A percentile compares a stretch with the other conserved stretches of the same genome.
phyloP scores from a whole-genome alignment of 2,888 invertebrate genomes.

The Ligdia adustata region DNA sequence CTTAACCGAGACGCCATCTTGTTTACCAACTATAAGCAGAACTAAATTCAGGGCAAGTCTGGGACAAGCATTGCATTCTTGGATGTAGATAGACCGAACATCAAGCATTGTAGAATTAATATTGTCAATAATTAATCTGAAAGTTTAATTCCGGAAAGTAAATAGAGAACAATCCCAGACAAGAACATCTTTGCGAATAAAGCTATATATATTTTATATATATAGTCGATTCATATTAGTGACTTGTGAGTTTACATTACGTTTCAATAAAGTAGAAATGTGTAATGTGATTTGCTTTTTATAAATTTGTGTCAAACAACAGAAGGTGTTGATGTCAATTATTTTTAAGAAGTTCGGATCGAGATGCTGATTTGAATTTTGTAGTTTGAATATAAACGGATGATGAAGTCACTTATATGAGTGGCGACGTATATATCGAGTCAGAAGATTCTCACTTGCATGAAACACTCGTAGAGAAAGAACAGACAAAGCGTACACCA shows the following conservation, averaged over 20 bases:
- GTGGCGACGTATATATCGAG: conserved; percentile 46
- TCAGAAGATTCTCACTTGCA: conserved; percentile 52
- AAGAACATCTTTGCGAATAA: conserved; percentile 52
- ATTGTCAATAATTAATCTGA: conserved; percentile 7
- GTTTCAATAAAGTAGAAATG: too few relatives aligned
- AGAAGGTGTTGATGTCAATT: too few relatives aligned
- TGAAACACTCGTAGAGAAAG: conserved; percentile 57
- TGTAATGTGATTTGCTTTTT: background rate
- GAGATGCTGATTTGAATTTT: too few relatives aligned
- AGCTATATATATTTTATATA: conserved; percentile 22
- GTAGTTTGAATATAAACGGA: background rate
- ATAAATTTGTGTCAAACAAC: background rate
- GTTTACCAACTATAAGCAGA: conserved; percentile 42
- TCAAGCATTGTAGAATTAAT: conserved; percentile 44
- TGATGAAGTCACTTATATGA: conserved; percentile 47
- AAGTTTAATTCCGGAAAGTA: background rate
- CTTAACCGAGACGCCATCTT: too few relatives aligned
- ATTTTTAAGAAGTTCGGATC: too few relatives aligned
- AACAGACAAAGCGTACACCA: conserved; percentile 77
- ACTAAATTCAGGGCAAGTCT: conserved; percentile 46
- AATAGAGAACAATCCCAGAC: conserved; percentile 55
- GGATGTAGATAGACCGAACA: conserved; percentile 48
- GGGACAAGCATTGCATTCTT: conserved; percentile 68
- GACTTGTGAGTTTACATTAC: conserved; percentile 16
- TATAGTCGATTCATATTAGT: conserved; percentile 35